phyloP scores from a whole-genome alignment of 2,797 vertebrate genomes.

The Tachyglossus aculeatus region DNA sequence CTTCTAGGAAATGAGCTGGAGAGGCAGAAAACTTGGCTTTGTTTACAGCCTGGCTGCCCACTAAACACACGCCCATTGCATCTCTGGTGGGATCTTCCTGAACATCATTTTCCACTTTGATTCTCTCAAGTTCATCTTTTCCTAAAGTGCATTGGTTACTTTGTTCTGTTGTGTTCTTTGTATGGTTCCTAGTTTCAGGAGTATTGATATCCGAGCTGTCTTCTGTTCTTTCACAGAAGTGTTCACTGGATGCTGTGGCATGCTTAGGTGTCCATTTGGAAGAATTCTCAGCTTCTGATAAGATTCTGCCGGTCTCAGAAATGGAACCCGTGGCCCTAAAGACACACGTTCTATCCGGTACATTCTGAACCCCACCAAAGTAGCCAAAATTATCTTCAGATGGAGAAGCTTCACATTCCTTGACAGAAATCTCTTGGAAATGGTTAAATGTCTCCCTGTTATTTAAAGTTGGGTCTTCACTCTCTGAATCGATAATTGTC shows the following conservation, averaged over 20 bases:
- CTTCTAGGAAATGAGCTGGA: background rate
- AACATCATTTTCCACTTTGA: slow-evolving; percentile 1
- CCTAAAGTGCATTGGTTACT: fast-evolving
- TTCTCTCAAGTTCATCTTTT: background rate
- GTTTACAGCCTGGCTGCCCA: slow-evolving; percentile 14
- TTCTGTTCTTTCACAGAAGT: background rate
- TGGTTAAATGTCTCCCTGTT: background rate
- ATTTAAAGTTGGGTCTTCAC: background rate
- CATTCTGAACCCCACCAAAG: background rate
- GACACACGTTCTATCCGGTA: background rate
- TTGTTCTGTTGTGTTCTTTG: background rate
- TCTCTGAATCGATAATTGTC: slow-evolving; percentile 15
- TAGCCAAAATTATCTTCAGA: background rate
- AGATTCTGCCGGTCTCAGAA: slow-evolving; percentile 9
- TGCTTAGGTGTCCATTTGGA: slow-evolving; percentile 19
- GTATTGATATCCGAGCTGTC: background rate
- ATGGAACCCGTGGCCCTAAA: background rate
- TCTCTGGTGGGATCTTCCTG: slow-evolving; percentile 4
- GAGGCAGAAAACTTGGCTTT: background rate
- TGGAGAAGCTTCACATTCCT: slow-evolving; percentile 13
- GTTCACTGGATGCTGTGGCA: background rate
- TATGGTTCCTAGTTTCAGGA: background rate
- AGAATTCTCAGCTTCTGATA: background rate
- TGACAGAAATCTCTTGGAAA: background rate
- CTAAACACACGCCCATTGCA: background rate